Evolutionary conservation across 1,140 invertebrate species (phyloP), one percentile per base, ranked within the genome.

Genomic region (Delia radicum): DNA sequence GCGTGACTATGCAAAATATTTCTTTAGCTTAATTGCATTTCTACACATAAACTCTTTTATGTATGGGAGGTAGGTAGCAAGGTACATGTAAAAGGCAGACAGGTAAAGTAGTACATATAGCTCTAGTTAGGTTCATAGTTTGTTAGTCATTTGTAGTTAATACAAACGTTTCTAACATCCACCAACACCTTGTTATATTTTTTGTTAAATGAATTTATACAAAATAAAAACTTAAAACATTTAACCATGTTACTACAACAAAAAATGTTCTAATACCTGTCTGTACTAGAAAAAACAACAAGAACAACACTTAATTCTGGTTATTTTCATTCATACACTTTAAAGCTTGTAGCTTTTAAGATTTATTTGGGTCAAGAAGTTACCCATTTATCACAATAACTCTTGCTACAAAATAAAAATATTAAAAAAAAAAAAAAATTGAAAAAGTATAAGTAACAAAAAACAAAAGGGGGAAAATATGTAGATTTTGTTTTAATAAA

Each of bases 1-100:
- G 65, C 65, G 65, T 69, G 65, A 69, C 65, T 69, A 69, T 69
- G 65, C 65, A 69, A 69, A 69, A 69, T 69, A 69, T 69, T 69
- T 69, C 65, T 69, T 69, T 69, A 24, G 65, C 65, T 69, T 69
- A 69, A 69, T 69, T 69, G 65, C 65, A 69, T 69, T 69, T 69
- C 65, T 69, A 26, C 29, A 33, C 29, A 69, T 69, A 69, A 69
- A 69, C 29, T 24, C 8, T 33, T 28, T 37, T n/a, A 33, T 21
- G 21, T 21, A 21, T 5, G 18, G 7, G 3, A 13, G 10, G 10
- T 42, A 42, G 12, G n/a, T 42, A 42, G n/a, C 7, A 33, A 10
- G 33, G 33, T 42, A 15, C 37, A 15, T 33, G 1, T 33, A 1
- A 33, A 2, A 10, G 1, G 7, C 33, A 10, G 13, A 12, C 13